phyloP scores from a whole-genome alignment of 2,113 vertebrate genomes.

The Labeo catla region DNA sequence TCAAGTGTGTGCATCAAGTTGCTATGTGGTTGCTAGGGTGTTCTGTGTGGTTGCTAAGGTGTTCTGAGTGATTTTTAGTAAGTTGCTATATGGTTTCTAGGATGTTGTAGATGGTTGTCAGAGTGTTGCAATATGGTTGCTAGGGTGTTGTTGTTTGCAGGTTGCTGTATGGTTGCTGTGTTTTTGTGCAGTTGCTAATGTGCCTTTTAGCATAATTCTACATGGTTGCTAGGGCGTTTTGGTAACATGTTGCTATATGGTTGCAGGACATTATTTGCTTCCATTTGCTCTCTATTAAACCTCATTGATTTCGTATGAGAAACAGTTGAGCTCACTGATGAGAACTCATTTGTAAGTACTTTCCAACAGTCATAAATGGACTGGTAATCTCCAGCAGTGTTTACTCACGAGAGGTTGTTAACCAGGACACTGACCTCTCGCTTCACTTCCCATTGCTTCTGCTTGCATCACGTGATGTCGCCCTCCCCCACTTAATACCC shows the following conservation, averaged over 20 bases:
- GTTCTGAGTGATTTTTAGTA: too few species aligned
- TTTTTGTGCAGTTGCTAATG: not conserved
- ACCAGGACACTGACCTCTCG: conserved; percentile 25
- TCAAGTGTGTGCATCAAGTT: too few species aligned
- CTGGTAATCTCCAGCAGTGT: conserved; percentile 6
- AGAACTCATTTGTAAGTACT: not conserved
- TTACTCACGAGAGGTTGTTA: conserved; percentile 13
- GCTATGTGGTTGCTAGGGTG: too few species aligned
- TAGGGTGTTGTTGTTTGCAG: too few species aligned
- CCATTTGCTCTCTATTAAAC: not conserved
- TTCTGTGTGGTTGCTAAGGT: too few species aligned
- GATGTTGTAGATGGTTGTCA: too few species aligned
- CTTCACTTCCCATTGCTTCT: not conserved
- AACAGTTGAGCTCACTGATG: not conserved
- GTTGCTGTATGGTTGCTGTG: not conserved
- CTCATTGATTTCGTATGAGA: not conserved
- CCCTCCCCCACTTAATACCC: conserved; percentile 45
- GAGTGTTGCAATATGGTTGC: too few species aligned
- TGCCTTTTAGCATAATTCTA: not conserved
- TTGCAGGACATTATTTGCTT: not conserved
- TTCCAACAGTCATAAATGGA: not conserved
- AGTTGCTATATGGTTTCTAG: too few species aligned
- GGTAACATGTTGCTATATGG: not conserved
- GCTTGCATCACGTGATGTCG: conserved; percentile 9
- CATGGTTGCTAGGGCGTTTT: not conserved